These are phyloP conservation scores for Orchestia grillus DNA, from an alignment of 1,140 invertebrate genomes.

Conservation along the genomic window DNA sequence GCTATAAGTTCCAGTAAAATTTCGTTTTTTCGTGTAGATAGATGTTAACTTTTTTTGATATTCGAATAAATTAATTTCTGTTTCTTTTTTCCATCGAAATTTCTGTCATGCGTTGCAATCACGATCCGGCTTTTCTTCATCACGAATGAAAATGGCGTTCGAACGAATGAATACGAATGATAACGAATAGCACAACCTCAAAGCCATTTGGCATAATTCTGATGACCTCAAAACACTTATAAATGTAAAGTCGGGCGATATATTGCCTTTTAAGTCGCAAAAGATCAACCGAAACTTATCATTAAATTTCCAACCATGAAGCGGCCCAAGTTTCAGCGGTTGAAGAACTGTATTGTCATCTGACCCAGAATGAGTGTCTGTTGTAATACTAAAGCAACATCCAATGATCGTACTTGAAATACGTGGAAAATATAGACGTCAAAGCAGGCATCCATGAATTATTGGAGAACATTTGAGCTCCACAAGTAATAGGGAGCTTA, in stretches of 20 bases:
- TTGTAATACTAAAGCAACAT: neutral
- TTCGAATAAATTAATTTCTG: neutral
- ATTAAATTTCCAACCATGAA: too few species aligned
- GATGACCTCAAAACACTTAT: too few species aligned
- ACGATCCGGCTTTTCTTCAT: too few species aligned
- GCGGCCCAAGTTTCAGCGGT: too few species aligned
- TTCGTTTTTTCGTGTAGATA: neutral
- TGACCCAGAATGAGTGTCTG: neutral
- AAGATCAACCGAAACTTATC: too few species aligned
- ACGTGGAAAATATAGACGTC: neutral
- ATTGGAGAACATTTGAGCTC: neutral
- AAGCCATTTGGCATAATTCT: too few species aligned
- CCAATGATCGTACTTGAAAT: neutral
- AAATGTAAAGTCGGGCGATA: too few species aligned
- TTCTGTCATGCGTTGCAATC: neutral
- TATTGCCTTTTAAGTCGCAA: too few species aligned
- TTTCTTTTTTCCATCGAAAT: neutral
- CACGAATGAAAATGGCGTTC: too few species aligned
- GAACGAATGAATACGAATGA: too few species aligned
- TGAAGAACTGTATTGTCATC: neutral
- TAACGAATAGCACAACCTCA: too few species aligned
- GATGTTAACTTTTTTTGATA: too few species aligned
- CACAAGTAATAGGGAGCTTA: neutral
- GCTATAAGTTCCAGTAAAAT: neutral
- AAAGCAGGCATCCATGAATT: neutral